Conservation (phyloP, 2,797 vertebrate genomes). For the Lophius americanus region DNA sequence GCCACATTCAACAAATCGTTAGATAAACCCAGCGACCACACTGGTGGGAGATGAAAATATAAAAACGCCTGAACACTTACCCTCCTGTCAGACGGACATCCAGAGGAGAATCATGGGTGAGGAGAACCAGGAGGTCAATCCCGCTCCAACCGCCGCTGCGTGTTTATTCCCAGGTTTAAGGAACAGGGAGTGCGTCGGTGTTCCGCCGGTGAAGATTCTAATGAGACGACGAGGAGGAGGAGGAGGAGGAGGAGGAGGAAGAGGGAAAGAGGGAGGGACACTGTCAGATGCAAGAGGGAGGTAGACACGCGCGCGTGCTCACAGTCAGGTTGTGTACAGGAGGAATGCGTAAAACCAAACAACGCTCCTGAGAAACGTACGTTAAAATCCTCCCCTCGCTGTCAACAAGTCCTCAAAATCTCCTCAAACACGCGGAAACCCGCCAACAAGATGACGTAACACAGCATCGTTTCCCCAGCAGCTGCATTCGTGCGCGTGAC, state of each 20-base stretch:
- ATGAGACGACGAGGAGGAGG: slow-evolving; percentile 64
- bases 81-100: slow-evolving; percentile 75
- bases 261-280: slow-evolving; percentile 69
- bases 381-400: not conserved
- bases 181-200: slow-evolving; percentile 62
- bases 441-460: slow-evolving; percentile 29
- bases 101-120: slow-evolving; percentile 70
- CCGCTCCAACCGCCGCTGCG: slow-evolving; percentile 63
- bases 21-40: slow-evolving; percentile 19
- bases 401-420: slow-evolving; percentile 52
- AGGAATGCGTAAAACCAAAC: slow-evolving; percentile 18
- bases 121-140: slow-evolving; percentile 64
- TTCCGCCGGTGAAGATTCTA: slow-evolving; percentile 64
- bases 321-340: slow-evolving; percentile 12
- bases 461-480: slow-evolving; percentile 21
- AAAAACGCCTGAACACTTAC: slow-evolving; percentile 56
- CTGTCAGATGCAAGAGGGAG: slow-evolving; percentile 65
- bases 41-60: slow-evolving; percentile 20
- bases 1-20: slow-evolving; percentile 54
- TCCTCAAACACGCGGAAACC: slow-evolving; percentile 22
- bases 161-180: slow-evolving; percentile 56
- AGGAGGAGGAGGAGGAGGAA: slow-evolving; percentile 30
- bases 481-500: slow-evolving; percentile 19
- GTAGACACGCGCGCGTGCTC: slow-evolving; percentile 8
- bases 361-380: slow-evolving; percentile 13